Evolutionary conservation across 1,140 invertebrate genomes (phyloP), one percentile per base, ranked within the genome.

Genomic region (Ceratina australensis): DNA sequence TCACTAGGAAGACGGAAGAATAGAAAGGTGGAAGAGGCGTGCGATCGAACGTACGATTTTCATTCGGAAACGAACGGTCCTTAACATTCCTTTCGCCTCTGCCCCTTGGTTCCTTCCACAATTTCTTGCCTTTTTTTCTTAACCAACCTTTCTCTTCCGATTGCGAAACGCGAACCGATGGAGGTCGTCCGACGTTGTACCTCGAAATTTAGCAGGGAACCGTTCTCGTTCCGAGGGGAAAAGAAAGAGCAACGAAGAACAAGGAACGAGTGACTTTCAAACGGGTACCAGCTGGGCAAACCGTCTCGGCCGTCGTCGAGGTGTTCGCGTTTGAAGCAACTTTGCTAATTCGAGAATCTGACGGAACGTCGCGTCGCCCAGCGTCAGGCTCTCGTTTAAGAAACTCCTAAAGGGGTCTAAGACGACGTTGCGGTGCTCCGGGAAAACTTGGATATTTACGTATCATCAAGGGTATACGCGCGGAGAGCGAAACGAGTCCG

Each of bases 1-100:
- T 28, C 22, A 64, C 42, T 24, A 42, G 20, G 54, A 75, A 75
- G 57, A 20, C 75, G 72, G 67, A 82, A 76, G 56, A 72, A 47
- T 60, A 60, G 28, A 72, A 80, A 76, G 50, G 63, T 15, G 54
- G 73, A 22, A 63, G 13, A 42, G 65, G 47, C 10, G 33, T n/a
- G 33, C 60, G 49, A 66, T 49, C 65, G 61, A 54, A 49, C 24
- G 26, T 16, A 42, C 26, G 54, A 78, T 74, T 52, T 49, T 60
- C 57, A 47, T 75, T 83, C 74, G 16, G 56, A 79, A 79, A 80
- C 75, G 54, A 78, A 72, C 52, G 66, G 22, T 28, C 63, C 33
- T 75, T 60, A 59, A 42, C 61, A 54, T 42, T 82, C 60, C 59
- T 73, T 75, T 59, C 74, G 33, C 54, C 52, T 24, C 59, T 52